A percentile compares a stretch with the other conserved stretches of the same genome.
Evolutionary conservation across 2,797 vertebrate genomes (phyloP).

Genomic region (Scarus forsteni): DNA sequence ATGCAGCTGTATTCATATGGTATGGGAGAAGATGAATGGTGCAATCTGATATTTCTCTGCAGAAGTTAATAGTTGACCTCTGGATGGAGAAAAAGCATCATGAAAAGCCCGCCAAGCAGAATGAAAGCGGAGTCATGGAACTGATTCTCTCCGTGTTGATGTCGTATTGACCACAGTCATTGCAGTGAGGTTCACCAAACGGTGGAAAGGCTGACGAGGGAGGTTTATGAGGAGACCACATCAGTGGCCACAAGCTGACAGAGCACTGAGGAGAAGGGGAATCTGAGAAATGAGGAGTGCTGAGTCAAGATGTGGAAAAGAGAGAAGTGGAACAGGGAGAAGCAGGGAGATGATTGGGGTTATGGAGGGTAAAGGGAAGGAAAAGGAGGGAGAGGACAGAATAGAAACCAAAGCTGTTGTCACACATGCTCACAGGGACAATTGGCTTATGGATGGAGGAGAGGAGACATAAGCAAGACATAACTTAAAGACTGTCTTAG

Average conservation of each 20-base stretch:
- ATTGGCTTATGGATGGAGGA: no score
- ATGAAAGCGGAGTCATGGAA: constrained; percentile 37
- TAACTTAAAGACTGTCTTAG: no score
- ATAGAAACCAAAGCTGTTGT: neutral
- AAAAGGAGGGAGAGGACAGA: constrained; percentile 10
- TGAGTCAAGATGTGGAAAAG: constrained; percentile 22
- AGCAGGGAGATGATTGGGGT: constrained; percentile 8
- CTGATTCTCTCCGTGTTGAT: constrained; percentile 44
- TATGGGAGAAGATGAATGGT: constrained; percentile 42
- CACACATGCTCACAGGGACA: no score
- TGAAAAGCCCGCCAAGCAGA: constrained; percentile 31
- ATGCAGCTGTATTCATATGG: constrained; percentile 37
- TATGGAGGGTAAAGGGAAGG: constrained; percentile 9
- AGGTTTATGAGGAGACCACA: constrained; percentile 49
- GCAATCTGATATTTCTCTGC: constrained; percentile 41
- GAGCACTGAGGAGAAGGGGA: constrained; percentile 24
- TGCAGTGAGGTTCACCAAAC: constrained; percentile 41
- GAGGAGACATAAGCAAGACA: no score
- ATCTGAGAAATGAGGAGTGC: constrained; percentile 45
- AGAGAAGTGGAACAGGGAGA: constrained; percentile 16
- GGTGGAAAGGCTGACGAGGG: constrained; percentile 68
- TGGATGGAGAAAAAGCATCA: constrained; percentile 25
- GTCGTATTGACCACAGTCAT: constrained; percentile 51
- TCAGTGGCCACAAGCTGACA: constrained; percentile 44
- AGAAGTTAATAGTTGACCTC: constrained; percentile 52